Conservation (phyloP, 2,888 invertebrate genomes). For the Tiliacea citrago region DNA sequence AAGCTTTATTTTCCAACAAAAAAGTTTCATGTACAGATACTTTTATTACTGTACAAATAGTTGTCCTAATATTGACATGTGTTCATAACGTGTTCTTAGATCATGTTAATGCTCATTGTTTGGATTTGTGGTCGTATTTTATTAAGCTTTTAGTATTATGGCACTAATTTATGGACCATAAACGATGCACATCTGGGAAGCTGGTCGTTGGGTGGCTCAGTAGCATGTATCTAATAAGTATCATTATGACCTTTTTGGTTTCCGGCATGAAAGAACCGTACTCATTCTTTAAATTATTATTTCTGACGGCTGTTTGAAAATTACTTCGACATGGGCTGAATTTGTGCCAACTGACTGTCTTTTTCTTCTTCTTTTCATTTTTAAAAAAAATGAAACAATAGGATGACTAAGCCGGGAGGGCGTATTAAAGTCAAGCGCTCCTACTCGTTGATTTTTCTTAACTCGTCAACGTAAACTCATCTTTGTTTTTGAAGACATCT, state of each 20-base stretch:
- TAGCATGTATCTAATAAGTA: conserved; percentile 59
- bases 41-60: conserved; percentile 64
- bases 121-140: conserved; percentile 70
- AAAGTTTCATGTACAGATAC: conserved; percentile 28
- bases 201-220: conserved; percentile 58
- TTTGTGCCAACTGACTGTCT: conserved; percentile 42
- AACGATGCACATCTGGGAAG: conserved; percentile 66
- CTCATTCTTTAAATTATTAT: conserved; percentile 33
- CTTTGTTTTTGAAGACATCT: conserved; percentile 55
- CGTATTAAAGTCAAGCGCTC: conserved; percentile 43
- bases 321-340: conserved; percentile 13
- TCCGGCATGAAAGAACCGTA: conserved; percentile 46
- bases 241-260: conserved; percentile 50
- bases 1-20: conserved; percentile 34
- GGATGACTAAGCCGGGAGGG: conserved; percentile 44
- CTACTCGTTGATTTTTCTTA: conserved; percentile 49
- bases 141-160: conserved; percentile 69
- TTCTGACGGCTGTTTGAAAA: conserved; percentile 24
- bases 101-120: conserved; percentile 67
- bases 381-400: conserved; percentile 62
- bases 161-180: conserved; percentile 67
- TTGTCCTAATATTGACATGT: conserved; percentile 70
- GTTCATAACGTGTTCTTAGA: conserved; percentile 63
- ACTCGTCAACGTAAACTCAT: conserved; percentile 40
- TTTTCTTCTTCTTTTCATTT: no score